Evolutionary conservation across 2,113 vertebrate genomes (phyloP).

Genomic region (Tylochromis polylepis): DNA sequence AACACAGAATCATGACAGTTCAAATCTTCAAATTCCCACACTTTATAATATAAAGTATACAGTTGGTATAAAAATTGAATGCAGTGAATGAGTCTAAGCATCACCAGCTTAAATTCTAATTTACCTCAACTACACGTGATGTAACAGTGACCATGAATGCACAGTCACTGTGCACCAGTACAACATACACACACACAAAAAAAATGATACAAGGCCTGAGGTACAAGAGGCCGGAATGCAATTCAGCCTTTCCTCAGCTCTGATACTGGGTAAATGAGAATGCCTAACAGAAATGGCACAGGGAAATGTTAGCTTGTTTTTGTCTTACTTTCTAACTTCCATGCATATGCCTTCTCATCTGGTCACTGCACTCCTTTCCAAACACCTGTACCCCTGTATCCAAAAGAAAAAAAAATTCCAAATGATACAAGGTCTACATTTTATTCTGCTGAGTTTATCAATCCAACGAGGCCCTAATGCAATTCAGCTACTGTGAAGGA

Average conservation of each 20-base stretch:
- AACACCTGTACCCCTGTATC: too few relatives aligned
- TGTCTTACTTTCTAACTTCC: neutral
- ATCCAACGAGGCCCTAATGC: neutral
- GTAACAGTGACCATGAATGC: neutral
- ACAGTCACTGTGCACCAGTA: neutral
- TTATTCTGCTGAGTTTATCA: too few relatives aligned
- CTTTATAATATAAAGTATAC: neutral
- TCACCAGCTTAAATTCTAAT: neutral
- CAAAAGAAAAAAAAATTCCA: too few relatives aligned
- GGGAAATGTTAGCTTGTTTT: neutral
- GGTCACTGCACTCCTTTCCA: neutral
- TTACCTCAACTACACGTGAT: neutral
- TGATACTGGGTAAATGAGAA: too few relatives aligned
- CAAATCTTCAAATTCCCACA: too few relatives aligned
- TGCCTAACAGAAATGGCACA: too few relatives aligned
- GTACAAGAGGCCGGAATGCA: too few relatives aligned
- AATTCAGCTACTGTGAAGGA: neutral
- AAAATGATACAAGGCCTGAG: neutral
- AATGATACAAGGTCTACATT: too few relatives aligned
- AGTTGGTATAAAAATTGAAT: neutral
- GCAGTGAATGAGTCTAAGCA: neutral
- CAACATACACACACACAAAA: neutral
- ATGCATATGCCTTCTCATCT: neutral
- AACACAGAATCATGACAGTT: too few relatives aligned
- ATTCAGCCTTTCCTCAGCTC: too few relatives aligned